phyloP scores from a whole-genome alignment of 2,888 invertebrate genomes.

The Eilema griseolum region DNA sequence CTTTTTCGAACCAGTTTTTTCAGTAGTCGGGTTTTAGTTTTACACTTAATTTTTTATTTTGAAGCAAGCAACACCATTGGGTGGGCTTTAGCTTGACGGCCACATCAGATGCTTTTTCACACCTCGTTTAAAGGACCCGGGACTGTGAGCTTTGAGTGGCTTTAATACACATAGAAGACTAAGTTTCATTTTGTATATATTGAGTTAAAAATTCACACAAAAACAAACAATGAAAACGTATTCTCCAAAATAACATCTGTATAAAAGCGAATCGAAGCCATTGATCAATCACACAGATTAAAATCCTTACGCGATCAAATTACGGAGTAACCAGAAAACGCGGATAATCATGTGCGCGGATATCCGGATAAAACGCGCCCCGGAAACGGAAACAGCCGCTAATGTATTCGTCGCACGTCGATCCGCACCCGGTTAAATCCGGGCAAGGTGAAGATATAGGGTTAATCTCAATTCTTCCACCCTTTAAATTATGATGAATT shows the following conservation, averaged over 20 bases:
- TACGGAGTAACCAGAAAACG: constrained; percentile 61
- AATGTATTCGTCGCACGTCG: constrained; percentile 81
- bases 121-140: too few relatives aligned
- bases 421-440: constrained; percentile 79
- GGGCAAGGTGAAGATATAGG: constrained; percentile 82
- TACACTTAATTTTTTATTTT: too few relatives aligned
- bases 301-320: constrained; percentile 60
- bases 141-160: too few relatives aligned
- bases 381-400: constrained; percentile 62
- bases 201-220: background rate
- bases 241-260: constrained; percentile 7
- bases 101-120: too few relatives aligned
- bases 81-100: too few relatives aligned
- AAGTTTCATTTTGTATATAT: background rate
- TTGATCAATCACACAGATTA: constrained; percentile 54
- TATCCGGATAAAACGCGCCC: constrained; percentile 66
- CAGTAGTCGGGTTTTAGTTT: too few relatives aligned
- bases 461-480: constrained; percentile 80
- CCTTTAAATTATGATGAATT: constrained; percentile 78
- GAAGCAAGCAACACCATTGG: too few relatives aligned
- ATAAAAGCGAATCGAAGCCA: constrained; percentile 23
- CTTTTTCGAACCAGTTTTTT: too few relatives aligned
- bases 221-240: constrained; percentile 10
- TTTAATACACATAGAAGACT: background rate
- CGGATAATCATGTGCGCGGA: constrained; percentile 70